Base-by-base conservation (phyloP, 1,140 invertebrate species). In the Macrosteles quadrilineatus region DNA sequence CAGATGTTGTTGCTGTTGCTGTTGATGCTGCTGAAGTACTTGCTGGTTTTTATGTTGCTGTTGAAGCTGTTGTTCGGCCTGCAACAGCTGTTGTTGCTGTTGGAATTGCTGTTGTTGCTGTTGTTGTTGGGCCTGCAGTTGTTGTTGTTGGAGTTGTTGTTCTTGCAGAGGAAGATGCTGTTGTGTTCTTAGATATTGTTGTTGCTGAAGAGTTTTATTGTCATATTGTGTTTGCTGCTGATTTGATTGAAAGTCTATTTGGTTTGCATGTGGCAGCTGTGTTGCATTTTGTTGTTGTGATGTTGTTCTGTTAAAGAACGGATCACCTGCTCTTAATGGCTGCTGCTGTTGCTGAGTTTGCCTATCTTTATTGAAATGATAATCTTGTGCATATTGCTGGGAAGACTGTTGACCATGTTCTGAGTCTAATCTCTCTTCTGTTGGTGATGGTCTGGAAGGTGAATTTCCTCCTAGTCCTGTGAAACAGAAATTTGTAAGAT, bases 401-500 rank as follows among this genome's bases (percentile, higher is more conserved):
- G 55, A 25, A 62, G 63, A 14, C 29, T 36, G 62, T 71, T 69
- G 29, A 31, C 57, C 62, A 9, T 74, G 71, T 14, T 77, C 76
- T 4, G 64, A 73, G 62, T 72, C 71, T 67, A 75, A 67, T 66
- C 79, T 77, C 1, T 81, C 79, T 69, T 81, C 76, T 45, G 78
- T 77, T 17, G 81, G 78, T n/a, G 80, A 81, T 6, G 78, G 75
- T 57, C 77, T 50, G 9, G 73, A 69, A n/a, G 78, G 77, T 6
- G 80, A 79, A 19, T 75, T 78, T 32, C 77, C 76, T 55, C 81
- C 77, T 66, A 81, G 72, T 36, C 80, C 80, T 81, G 65, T 19
- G 71, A 72, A 45, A 72, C 45, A 66, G 62, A 57, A 29, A 17
- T 43, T 9, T 43, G 36, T 17, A 43, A 43, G 36, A 43, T n/a